Percentiles rank a stretch among this genome's conserved stretches.
These are phyloP conservation scores for Griposia aprilina DNA, from an alignment of 2,888 invertebrate species.

Conservation along the genomic window DNA sequence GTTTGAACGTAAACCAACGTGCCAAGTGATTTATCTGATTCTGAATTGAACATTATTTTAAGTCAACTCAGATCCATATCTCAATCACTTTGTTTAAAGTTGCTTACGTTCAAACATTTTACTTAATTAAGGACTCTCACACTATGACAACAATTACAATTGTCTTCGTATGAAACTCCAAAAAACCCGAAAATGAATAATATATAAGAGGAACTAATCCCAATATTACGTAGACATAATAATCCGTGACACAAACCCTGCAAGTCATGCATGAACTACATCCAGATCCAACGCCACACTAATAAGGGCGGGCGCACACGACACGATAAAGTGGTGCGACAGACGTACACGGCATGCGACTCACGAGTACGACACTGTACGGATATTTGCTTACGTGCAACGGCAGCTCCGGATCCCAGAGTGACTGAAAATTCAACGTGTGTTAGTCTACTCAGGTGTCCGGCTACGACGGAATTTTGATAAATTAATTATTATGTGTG, in stretches of 20 bases:
- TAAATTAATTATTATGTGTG: conserved; percentile 46
- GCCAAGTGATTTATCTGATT: not conserved
- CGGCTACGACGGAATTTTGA: conserved; percentile 58
- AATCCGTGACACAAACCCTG: conserved; percentile 36
- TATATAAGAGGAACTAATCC: conserved; percentile 8
- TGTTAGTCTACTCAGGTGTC: conserved; percentile 87
- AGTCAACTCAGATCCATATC: not conserved
- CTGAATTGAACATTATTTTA: not conserved
- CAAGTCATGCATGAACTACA: conserved; percentile 39
- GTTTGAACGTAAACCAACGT: conserved; percentile 5
- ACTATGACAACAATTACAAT: conserved; percentile 13
- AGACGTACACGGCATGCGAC: conserved; percentile 87
- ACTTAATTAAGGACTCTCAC: conserved; percentile 8
- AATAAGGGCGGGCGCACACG: conserved; percentile 52
- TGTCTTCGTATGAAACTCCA: conserved; percentile 1
- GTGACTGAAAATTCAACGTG: conserved; percentile 89
- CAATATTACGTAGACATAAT: conserved; percentile 26
- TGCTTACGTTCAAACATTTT: conserved; percentile 14
- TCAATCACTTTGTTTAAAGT: not conserved
- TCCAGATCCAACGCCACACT: conserved; percentile 56
- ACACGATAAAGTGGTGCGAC: conserved; percentile 78
- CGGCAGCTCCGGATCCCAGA: conserved; percentile 88
- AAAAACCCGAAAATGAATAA: conserved; percentile 3
- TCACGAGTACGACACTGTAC: conserved; percentile 81
- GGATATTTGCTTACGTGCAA: conserved; percentile 88